A percentile compares a stretch with the other conserved stretches of the same genome.
Evolutionary conservation across 2,888 invertebrate species (phyloP).

Genomic region (Cepaea hortensis): DNA sequence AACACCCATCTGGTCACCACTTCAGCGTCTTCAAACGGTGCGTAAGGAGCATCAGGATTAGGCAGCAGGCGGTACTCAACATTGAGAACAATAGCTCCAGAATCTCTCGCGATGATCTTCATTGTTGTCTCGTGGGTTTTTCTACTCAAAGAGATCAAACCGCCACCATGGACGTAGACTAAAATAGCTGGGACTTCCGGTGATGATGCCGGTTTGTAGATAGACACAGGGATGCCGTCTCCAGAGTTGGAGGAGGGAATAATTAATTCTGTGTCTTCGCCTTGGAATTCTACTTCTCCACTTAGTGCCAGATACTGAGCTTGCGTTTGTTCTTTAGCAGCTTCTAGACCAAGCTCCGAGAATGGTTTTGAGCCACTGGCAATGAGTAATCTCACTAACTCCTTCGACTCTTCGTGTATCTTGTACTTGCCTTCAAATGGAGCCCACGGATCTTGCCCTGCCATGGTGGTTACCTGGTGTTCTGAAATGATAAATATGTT

Average conservation of each 20-base stretch:
- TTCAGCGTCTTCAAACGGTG: too few species aligned
- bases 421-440: background rate
- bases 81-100: too few species aligned
- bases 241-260: slow-evolving; percentile 24
- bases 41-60: too few species aligned
- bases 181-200: slow-evolving; percentile 24
- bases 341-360: slow-evolving; percentile 26
- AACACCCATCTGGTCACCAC: too few species aligned
- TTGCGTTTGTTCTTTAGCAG: background rate
- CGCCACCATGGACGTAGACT: slow-evolving; percentile 41
- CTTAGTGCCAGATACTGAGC: background rate
- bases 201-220: slow-evolving; percentile 36
- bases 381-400: background rate
- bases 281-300: slow-evolving; percentile 29
- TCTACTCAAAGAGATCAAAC: slow-evolving; percentile 6
- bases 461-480: too few species aligned
- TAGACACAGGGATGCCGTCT: slow-evolving; percentile 28
- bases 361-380: background rate
- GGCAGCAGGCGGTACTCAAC: too few species aligned
- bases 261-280: slow-evolving; percentile 28
- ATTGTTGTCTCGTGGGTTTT: background rate
- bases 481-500: too few species aligned
- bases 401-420: slow-evolving; percentile 29
- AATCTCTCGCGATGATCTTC: slow-evolving; percentile 26
- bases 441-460: too few species aligned